Percentiles rank a stretch among this genome's conserved stretches.
phyloP scores from a whole-genome alignment of 64 coral and sea anemone species.

The Astreopora myriophthalma region DNA sequence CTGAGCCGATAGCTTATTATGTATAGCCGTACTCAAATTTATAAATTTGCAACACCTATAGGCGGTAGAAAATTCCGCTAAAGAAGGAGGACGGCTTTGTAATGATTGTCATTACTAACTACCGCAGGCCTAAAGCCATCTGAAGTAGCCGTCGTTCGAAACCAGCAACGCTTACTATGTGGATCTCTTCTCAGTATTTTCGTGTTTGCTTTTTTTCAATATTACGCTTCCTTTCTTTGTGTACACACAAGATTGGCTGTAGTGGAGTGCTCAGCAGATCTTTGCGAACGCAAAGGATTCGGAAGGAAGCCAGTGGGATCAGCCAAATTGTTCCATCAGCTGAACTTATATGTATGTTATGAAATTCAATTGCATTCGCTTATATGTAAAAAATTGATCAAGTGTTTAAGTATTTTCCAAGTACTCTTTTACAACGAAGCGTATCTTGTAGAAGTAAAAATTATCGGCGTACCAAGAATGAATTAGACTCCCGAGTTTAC shows the following conservation, averaged over 20 bases:
- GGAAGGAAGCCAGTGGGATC: not conserved
- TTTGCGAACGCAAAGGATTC: not conserved
- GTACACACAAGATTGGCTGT: not conserved
- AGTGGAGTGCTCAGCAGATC: not conserved
- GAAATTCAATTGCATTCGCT: not conserved
- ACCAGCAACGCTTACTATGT: not conserved
- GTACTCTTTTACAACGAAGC: not conserved
- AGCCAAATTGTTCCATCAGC: too few relatives aligned
- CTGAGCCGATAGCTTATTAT: not conserved
- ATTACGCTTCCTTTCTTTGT: not conserved
- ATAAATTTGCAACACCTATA: not conserved
- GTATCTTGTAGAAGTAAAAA: not conserved
- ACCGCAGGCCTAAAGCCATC: not conserved
- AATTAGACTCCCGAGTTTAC: not conserved
- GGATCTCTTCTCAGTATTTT: not conserved
- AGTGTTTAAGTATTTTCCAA: not conserved
- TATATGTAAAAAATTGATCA: not conserved
- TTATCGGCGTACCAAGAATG: not conserved
- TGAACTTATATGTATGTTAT: not conserved
- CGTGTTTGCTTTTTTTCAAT: slow-evolving; percentile 25
- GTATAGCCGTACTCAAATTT: not conserved
- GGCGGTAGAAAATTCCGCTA: not conserved
- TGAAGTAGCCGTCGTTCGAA: not conserved
- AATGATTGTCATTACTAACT: not conserved
- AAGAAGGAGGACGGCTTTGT: not conserved